Base-by-base conservation (phyloP, 2,797 vertebrate genomes). In the Chloroceryle inda region DNA sequence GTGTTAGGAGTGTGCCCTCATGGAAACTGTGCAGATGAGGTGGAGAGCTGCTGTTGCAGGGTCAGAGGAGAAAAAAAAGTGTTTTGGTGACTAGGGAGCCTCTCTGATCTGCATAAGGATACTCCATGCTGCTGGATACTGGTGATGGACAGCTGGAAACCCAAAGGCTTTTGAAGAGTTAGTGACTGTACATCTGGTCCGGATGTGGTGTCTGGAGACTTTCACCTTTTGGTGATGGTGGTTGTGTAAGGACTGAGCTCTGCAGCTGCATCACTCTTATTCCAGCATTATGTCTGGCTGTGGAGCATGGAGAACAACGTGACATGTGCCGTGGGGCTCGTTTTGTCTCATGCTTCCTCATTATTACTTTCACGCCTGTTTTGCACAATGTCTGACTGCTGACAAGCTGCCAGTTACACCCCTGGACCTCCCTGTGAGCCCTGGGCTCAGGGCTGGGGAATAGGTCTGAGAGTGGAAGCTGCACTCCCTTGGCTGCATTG, bases 311-410 rank as follows among this genome's bases (percentile, higher is more conserved):
- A 73, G 78, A 58, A 35, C 0, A 0, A 64, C 37, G 67, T 52
- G 78, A 63, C 1, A 1, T 18, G 35, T 82, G 85, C 78, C 0
- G 1, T 61, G 35, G 66, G 85, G 67, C 78, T 87, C 77, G 61
- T 67, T 91, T 75, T 59, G 58, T 42, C 31, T 87, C 69, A 24
- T 22, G 4, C 49, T 93, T 76, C 78, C 67, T 88, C 3, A 2
- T n/a, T 94, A 13, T 76, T 62, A 63, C 61, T 86, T 94, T 88
- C 84, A 33, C 9, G 1, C 59, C 80, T 68, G 6, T 94, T 91
- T 85, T 94, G 77, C 73, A 50, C 73, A 31, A 47, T 50, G 38
- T 49, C 45, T 66, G 67, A 17, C 75, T 79, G 75, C 82, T 73
- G 55, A 77, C 58, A 33, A 85, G n/a, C 19, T 85, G 55, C 53